Percentiles rank a stretch among this genome's conserved stretches.
phyloP scores from a whole-genome alignment of 2,797 vertebrate species.

The Danio jaintianensis region DNA sequence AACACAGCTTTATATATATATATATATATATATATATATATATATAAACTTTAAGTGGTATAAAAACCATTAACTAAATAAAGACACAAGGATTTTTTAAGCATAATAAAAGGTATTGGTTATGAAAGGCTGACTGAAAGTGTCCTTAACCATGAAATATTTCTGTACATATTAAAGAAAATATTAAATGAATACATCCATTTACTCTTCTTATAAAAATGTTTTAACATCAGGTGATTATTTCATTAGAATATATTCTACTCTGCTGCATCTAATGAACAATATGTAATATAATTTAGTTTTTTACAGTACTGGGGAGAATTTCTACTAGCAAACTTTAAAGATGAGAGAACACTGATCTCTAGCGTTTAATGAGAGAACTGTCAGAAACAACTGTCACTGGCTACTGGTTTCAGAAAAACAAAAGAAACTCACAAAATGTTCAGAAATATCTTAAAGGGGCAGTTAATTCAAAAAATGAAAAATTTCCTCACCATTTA shows the following conservation, averaged over 20 bases:
- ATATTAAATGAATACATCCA: background rate
- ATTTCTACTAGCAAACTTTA: background rate
- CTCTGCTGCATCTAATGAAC: background rate
- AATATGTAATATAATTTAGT: background rate
- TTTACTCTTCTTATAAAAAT: background rate
- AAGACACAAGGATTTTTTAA: background rate
- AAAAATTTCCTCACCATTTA: no score
- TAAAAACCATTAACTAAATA: background rate
- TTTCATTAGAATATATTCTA: background rate
- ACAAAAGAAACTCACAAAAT: no score
- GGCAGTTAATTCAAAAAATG: no score
- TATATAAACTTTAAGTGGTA: background rate
- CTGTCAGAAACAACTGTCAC: no score
- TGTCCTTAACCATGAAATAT: background rate
- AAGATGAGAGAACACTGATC: conserved; percentile 8
- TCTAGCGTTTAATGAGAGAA: conserved; percentile 13
- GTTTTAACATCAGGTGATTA: background rate
- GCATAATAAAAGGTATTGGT: background rate
- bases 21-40: no score
- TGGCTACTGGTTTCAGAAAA: no score
- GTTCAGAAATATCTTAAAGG: no score
- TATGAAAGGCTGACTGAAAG: conserved; percentile 5
- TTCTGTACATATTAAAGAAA: background rate
- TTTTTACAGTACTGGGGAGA: background rate
- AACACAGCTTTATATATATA: no score